Conservation (phyloP, 1,140 invertebrate genomes). For the Aradophagus sp. region DNA sequence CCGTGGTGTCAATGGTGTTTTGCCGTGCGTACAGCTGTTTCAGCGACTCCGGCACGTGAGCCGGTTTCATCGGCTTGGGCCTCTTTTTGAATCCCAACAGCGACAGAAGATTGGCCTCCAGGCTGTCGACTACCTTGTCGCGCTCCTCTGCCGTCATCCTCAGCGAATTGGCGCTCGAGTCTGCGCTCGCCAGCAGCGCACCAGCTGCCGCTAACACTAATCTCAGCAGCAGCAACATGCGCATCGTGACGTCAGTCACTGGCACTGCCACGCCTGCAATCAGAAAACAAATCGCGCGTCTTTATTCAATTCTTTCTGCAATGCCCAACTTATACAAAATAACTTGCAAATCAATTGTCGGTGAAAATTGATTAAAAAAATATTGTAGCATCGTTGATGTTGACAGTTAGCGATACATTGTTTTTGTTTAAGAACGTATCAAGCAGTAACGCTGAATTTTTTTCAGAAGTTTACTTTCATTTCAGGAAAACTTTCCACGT, state of each 20-base stretch:
- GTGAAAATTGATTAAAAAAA: too few relatives aligned
- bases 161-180: conserved; percentile 57
- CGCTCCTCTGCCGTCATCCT: conserved; percentile 56
- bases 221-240: conserved; percentile 73
- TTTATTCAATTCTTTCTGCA: too few relatives aligned
- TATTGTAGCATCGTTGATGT: too few relatives aligned
- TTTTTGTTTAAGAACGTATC: too few relatives aligned
- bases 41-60: conserved; percentile 84
- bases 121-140: conserved; percentile 68
- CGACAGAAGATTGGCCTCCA: conserved; percentile 82
- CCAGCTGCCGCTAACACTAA: conserved; percentile 72
- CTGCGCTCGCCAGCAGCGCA: conserved; percentile 68
- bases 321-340: too few relatives aligned
- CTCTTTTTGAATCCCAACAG: conserved; percentile 83
- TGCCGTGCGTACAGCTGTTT: conserved; percentile 84
- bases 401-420: too few relatives aligned
- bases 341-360: too few relatives aligned
- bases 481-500: too few relatives aligned
- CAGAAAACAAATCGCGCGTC: conserved; percentile 36
- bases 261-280: conserved; percentile 71
- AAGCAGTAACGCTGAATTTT: too few relatives aligned
- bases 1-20: conserved; percentile 77
- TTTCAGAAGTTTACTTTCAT: too few relatives aligned
- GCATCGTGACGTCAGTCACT: conserved; percentile 74
- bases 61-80: conserved; percentile 72